Base-by-base conservation (phyloP, 2,797 vertebrate species). In the Anguilla marmorata region DNA sequence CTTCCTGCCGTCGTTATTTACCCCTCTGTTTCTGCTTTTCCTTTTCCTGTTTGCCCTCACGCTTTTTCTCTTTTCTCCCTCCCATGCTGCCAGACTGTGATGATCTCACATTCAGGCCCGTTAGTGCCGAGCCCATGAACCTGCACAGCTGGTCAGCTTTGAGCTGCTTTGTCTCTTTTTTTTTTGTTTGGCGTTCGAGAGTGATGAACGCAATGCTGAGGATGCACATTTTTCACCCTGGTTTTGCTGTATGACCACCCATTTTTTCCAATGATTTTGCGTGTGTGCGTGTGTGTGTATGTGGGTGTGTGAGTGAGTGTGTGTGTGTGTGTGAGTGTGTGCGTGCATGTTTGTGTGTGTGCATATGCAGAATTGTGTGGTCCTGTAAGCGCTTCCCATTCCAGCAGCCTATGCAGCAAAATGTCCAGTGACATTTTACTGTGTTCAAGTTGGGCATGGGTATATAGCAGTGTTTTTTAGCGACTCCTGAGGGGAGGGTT, bases 191-290 rank as follows among this genome's bases (percentile, higher is more conserved):
- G 93, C 93, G 94, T 95, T 93, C 91, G 92, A 90, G 92, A 92
- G 91, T 93, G 94, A 91, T 94, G 92, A 41, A 93, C 93, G 92
- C 93, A 92, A 94, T 91, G 93, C 94, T 92, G 93, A 94, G 2
- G n/a, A n/a, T 27, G n/a, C 63, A 69, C 24, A 69, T 27, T 69
- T 69, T 69, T 69, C 2, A 79, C 74, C 33, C 74, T 14, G 37
- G 14, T 79, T 76, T 76, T 12, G 30, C 72, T 76, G 12, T 30
- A 21, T 30, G n/a, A 9, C 0, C 27, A 8, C n/a, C 66, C 27
- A n/a, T 69, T 60, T 11, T 21, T 58, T 58, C 12, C 56, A 58
- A 3, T 58, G 24, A 66, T 24, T 66, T 66, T 66, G 3, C 5
- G 9, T 12, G 3, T 3, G 14, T 60, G 58, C 24, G 58, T 60